Evolutionary conservation across 1,140 invertebrate species (phyloP), one percentile per base, ranked within the genome.

Genomic region (Trinorchestia longiramus): DNA sequence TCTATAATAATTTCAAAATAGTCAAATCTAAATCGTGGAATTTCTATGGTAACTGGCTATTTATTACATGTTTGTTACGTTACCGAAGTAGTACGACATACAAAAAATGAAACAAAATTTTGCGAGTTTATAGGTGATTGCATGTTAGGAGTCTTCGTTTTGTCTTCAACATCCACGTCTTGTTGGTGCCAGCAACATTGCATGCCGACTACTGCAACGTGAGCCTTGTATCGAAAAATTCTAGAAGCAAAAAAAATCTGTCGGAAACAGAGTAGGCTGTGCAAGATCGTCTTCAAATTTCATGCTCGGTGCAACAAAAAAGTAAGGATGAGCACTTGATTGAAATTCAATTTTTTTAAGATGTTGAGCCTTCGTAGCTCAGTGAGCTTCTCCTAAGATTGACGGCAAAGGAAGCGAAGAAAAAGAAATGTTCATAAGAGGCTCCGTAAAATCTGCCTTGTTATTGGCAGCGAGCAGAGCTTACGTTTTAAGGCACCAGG

Each of bases 341-440:
- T 94, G 92, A 94, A 94, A 94, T 94, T 94, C 92, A 47, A 47
- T 91, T 91, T 91, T 91, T 91, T 43, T 77, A 23, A 77, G 62
- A 77, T 36, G 11, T 77, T 77, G 62, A 77, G 62, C 62, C 62
- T 11, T 3, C 28, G 62, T 77, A 77, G 62, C 62, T 77, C 62
- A 36, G 15, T 77, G 62, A 11, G 62, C 62, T 23, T 11, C 62
- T 53, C 62, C 36, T 3, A 23, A 77, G 62, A 36, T 36, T 77
- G 62, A 36, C 62, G 36, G 62, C 62, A 77, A 23, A 77, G 28
- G 62, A 77, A 28, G 28, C 11, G 11, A 3, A 11, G 62, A 77
- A 3, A 77, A 19, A 77, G 28, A 77, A 77, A 23, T 23, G 62
- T 11, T 28, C 28, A 28, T 23, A 28, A 77, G 28, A 28, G 1